Percentiles rank a stretch among this genome's conserved stretches.
These are phyloP conservation scores for Pteronura brasiliensis DNA, from an alignment of 2,113 vertebrate genomes.

Conservation along the genomic window DNA sequence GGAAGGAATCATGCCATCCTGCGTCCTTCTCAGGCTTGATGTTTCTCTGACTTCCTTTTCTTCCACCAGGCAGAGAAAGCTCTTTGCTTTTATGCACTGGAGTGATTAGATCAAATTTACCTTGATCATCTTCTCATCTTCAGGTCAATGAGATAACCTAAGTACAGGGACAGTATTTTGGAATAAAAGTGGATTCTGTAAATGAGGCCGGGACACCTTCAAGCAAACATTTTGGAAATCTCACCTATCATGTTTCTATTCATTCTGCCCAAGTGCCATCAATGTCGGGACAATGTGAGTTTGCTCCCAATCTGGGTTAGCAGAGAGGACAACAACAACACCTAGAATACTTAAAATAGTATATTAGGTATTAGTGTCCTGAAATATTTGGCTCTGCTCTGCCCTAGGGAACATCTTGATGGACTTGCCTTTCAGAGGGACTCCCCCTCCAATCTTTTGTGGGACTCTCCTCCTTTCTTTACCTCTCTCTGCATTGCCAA, in stretches of 20 bases:
- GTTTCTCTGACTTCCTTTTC: not conserved
- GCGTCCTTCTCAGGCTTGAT: not conserved
- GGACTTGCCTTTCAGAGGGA: not conserved
- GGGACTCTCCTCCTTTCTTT: not conserved
- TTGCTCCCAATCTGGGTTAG: not conserved
- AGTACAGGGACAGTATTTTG: not conserved
- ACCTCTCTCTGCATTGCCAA: not conserved
- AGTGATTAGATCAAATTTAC: not conserved
- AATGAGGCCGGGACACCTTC: not conserved
- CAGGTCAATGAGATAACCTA: not conserved
- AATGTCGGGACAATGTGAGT: not conserved
- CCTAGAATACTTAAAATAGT: not conserved
- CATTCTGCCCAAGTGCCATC: not conserved
- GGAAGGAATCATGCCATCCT: not conserved
- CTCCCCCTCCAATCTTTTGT: not conserved
- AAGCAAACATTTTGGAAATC: not conserved
- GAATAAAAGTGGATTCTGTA: not conserved
- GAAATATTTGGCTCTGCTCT: not conserved
- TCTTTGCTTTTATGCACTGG: not conserved
- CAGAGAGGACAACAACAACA: too few species aligned
- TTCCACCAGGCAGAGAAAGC: not conserved
- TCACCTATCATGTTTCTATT: not conserved
- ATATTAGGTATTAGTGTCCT: not conserved
- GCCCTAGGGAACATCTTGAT: not conserved
- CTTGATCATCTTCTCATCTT: not conserved